Conservation (phyloP, 2,888 invertebrate genomes). For the Dasysyrphus albostriatus region DNA sequence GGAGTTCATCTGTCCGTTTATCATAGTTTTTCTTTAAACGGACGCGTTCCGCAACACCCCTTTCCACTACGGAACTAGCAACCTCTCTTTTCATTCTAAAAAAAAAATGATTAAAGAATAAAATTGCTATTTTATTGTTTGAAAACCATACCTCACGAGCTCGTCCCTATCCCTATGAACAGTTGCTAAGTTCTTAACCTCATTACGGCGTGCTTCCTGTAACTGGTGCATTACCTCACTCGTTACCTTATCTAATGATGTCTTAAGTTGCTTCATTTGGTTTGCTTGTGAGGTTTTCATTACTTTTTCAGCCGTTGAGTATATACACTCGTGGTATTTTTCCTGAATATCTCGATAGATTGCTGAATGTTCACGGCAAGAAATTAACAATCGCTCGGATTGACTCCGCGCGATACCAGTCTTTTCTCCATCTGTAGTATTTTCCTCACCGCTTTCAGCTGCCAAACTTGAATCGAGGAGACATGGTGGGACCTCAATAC, state of each 20-base stretch:
- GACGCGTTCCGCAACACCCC: slow-evolving; percentile 95
- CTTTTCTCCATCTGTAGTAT: slow-evolving; percentile 78
- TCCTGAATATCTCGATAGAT: slow-evolving; percentile 91
- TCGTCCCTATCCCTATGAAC: slow-evolving; percentile 96
- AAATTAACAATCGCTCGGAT: slow-evolving; percentile 87
- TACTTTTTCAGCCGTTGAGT: slow-evolving; percentile 91
- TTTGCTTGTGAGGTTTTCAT: slow-evolving; percentile 91
- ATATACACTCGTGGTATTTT: slow-evolving; percentile 93
- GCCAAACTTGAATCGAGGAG: slow-evolving; percentile 84
- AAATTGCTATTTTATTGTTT: not conserved
- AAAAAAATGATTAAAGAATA: not conserved
- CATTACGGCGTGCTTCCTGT: slow-evolving; percentile 92
- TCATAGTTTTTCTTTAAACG: slow-evolving; percentile 91
- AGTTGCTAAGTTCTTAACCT: slow-evolving; percentile 94
- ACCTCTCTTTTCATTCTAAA: slow-evolving; percentile 84
- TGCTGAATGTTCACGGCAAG: slow-evolving; percentile 88
- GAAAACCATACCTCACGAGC: slow-evolving; percentile 88
- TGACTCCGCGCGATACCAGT: slow-evolving; percentile 84
- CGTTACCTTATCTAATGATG: slow-evolving; percentile 89
- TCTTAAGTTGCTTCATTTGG: slow-evolving; percentile 91
- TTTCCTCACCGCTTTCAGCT: slow-evolving; percentile 82
- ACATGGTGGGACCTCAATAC: slow-evolving; percentile 84
- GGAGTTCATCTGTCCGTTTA: slow-evolving; percentile 89
- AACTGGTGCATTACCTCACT: slow-evolving; percentile 91
- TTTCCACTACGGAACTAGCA: slow-evolving; percentile 88